Evolutionary conservation across 2,797 vertebrate species (phyloP).

Genomic region (Lepus oiostolus): DNA sequence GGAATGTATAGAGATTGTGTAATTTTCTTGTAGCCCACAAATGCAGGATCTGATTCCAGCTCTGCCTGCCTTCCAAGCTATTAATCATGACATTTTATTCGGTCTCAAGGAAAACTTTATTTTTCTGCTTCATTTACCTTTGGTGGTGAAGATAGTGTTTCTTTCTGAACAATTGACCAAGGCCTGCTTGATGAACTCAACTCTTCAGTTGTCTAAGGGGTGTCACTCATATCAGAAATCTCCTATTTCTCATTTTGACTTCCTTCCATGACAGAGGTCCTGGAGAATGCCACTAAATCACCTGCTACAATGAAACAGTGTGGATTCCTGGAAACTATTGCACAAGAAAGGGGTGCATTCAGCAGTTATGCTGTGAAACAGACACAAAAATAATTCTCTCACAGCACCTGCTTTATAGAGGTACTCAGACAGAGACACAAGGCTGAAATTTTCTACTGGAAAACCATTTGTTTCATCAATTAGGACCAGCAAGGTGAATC

Average conservation of each 20-base stretch:
- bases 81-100: constrained; percentile 49
- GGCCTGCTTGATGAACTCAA: constrained; percentile 10
- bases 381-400: background rate
- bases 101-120: constrained; percentile 40
- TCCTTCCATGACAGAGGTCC: background rate
- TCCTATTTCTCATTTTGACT: constrained; percentile 19
- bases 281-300: background rate
- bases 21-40: background rate
- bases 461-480: constrained; percentile 29
- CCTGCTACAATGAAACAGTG: background rate
- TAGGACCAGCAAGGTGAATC: background rate
- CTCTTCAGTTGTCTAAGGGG: background rate
- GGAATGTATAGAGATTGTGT: constrained; percentile 8
- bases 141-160: constrained; percentile 54
- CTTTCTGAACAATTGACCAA: constrained; percentile 59
- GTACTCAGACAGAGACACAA: background rate
- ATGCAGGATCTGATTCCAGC: background rate
- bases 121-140: constrained; percentile 67
- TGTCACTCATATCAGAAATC: background rate
- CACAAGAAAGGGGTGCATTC: background rate
- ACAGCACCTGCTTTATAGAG: background rate
- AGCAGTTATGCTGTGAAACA: background rate
- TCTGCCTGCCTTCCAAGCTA: background rate
- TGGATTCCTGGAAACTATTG: background rate
- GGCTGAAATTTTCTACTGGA: background rate